Conservation (phyloP, 2,797 vertebrate species). For the Microchirus variegatus region DNA sequence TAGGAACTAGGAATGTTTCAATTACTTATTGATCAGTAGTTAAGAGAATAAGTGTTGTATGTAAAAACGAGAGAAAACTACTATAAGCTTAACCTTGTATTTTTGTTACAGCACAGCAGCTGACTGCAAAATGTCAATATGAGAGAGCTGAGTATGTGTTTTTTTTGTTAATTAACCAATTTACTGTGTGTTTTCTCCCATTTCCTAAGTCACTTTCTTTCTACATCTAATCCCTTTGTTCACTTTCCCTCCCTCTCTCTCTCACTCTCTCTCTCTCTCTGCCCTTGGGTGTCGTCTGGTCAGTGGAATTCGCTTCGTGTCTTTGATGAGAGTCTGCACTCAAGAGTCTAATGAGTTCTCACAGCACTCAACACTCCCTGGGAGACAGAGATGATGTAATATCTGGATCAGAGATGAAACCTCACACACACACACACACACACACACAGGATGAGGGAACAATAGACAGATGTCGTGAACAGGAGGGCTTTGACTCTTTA, state of each 20-base stretch:
- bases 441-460: conserved; percentile 3
- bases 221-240: conserved; percentile 9
- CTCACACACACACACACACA: too few relatives aligned
- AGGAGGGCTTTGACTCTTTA: neutral
- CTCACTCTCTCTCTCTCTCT: neutral
- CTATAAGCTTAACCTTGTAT: too few relatives aligned
- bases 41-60: too few relatives aligned
- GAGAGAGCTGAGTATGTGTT: neutral
- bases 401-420: conserved; percentile 54
- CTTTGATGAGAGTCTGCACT: conserved; percentile 38
- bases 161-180: neutral
- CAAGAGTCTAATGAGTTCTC: conserved; percentile 48
- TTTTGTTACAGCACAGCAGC: too few relatives aligned
- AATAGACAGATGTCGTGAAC: conserved; percentile 21
- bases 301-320: conserved; percentile 35
- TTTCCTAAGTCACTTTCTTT: neutral
- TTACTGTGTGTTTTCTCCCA: neutral
- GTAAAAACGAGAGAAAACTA: too few relatives aligned
- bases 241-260: conserved; percentile 3
- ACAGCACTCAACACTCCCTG: conserved; percentile 29
- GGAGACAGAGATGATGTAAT: conserved; percentile 59
- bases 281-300: conserved; percentile 31
- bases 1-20: too few relatives aligned
- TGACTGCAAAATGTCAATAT: too few relatives aligned
- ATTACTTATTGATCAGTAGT: too few relatives aligned